Conservation (phyloP, 2,797 vertebrate genomes). For the Tamandua tetradactyla region DNA sequence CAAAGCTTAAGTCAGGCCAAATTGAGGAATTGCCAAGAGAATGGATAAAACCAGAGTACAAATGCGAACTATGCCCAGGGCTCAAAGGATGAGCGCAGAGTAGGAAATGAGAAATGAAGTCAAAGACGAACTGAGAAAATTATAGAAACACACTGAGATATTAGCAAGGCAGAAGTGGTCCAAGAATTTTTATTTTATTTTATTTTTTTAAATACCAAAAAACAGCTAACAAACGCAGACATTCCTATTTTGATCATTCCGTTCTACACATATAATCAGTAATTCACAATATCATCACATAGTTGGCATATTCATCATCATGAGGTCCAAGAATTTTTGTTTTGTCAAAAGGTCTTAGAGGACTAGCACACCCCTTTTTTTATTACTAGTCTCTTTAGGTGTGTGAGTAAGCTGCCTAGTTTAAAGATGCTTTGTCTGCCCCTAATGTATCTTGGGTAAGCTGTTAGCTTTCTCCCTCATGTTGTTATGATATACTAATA, state of each 20-base stretch:
- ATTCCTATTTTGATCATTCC: too few relatives aligned
- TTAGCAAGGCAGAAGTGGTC: background rate
- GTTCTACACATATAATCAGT: too few relatives aligned
- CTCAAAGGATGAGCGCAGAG: background rate
- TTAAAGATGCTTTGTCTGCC: constrained; percentile 20
- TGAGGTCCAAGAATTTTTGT: too few relatives aligned
- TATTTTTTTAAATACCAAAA: too few relatives aligned
- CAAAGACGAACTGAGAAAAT: constrained; percentile 15
- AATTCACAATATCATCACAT: too few relatives aligned
- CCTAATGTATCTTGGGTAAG: background rate
- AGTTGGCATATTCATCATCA: too few relatives aligned
- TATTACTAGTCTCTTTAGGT: background rate
- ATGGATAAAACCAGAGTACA: background rate
- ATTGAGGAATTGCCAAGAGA: background rate
- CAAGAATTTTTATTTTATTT: too few relatives aligned
- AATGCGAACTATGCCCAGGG: background rate
- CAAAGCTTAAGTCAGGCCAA: constrained; percentile 19
- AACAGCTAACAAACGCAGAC: too few relatives aligned
- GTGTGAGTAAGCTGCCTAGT: background rate
- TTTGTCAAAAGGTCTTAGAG: constrained; percentile 2
- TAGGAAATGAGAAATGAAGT: constrained; percentile 44
- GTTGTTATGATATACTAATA: background rate
- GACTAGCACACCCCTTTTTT: background rate
- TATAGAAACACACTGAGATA: background rate
- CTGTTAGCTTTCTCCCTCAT: constrained; percentile 8